Evolutionary conservation across 2,888 invertebrate species (phyloP).

Genomic region (Zygogramma bicolorata): DNA sequence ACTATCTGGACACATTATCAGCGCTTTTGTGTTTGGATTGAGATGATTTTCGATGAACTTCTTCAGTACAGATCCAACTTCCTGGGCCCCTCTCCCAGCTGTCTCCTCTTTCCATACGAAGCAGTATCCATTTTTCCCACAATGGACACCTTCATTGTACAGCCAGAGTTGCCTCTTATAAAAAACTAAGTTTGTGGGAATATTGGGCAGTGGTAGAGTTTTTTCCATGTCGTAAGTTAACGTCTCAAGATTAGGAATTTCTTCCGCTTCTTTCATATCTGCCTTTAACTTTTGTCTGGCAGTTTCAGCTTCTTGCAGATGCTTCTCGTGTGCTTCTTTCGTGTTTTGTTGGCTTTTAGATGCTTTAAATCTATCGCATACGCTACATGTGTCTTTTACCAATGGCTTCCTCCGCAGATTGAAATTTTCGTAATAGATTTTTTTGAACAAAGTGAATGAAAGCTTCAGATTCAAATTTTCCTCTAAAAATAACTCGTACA

Average conservation of each 20-base stretch:
- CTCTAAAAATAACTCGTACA: background rate
- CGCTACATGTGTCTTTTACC: background rate
- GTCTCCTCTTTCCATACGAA: background rate
- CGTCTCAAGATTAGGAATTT: background rate
- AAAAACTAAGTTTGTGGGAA: background rate
- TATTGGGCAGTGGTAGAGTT: background rate
- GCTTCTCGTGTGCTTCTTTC: background rate
- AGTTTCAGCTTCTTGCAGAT: background rate
- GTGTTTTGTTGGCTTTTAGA: background rate
- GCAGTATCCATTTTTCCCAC: background rate
- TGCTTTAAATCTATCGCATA: background rate
- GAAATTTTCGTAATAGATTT: background rate
- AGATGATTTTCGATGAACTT: background rate
- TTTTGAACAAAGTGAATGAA: background rate
- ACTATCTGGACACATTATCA: background rate
- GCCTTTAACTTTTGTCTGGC: background rate
- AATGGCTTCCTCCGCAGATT: background rate
- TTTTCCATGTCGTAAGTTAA: background rate
- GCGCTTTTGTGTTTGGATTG: background rate
- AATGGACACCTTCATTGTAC: background rate
- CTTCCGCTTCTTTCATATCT: background rate
- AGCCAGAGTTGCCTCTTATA: background rate
- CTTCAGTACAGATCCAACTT: too few relatives aligned
- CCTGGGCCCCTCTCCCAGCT: background rate
- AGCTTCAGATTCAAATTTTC: background rate